These are phyloP conservation scores for Quadroppia sp. DNA, from an alignment of 2,888 invertebrate species.

Conservation along the genomic window DNA sequence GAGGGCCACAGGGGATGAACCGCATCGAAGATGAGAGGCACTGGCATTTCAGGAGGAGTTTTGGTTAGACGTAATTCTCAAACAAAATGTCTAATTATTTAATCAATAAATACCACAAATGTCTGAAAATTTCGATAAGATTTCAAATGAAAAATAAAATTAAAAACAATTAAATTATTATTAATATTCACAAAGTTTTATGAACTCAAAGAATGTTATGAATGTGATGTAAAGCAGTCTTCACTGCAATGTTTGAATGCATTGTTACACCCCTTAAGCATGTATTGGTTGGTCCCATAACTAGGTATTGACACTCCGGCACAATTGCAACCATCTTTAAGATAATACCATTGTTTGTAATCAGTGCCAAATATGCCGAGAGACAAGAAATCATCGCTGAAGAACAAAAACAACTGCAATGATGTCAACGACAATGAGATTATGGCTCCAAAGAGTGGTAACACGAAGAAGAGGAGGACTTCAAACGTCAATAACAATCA, in stretches of 20 bases:
- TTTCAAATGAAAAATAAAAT: background rate
- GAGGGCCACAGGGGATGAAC: slow-evolving; percentile 43
- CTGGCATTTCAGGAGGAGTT: slow-evolving; percentile 6
- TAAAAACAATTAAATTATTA: background rate
- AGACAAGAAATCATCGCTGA: slow-evolving; percentile 26
- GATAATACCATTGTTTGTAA: too few species aligned
- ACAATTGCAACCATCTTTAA: too few species aligned
- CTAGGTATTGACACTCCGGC: too few species aligned
- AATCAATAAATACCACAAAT: background rate
- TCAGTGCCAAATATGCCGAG: slow-evolving; percentile 27
- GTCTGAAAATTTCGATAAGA: background rate
- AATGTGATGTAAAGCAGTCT: background rate
- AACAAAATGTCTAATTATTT: too few species aligned
- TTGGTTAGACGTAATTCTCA: too few species aligned
- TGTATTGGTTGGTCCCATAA: background rate
- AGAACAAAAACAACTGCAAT: slow-evolving; percentile 36
- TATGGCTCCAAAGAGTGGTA: background rate
- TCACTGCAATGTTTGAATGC: background rate
- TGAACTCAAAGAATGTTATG: too few species aligned
- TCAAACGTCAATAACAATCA: slow-evolving; percentile 30
- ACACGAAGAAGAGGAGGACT: slow-evolving; percentile 38
- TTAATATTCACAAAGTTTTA: background rate
- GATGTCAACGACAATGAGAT: slow-evolving; percentile 33
- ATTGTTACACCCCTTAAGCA: background rate
- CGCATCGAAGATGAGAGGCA: slow-evolving; percentile 15